phyloP scores from a whole-genome alignment of 2,888 invertebrate genomes.

The Hirtodrosophila histrioides region DNA sequence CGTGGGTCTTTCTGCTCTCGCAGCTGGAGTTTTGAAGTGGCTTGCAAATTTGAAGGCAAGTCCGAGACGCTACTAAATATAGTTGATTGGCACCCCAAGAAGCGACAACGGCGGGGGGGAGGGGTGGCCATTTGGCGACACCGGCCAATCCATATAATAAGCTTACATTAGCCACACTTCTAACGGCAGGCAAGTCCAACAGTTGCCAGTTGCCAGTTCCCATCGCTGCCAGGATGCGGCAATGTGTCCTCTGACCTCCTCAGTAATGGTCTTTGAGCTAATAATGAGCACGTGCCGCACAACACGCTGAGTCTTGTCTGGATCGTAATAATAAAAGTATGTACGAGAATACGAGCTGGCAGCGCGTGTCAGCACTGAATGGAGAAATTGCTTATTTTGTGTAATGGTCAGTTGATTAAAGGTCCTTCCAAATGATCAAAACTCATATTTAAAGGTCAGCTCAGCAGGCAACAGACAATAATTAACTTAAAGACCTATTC shows the following conservation, averaged over 20 bases:
- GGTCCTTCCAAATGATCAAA: not conserved
- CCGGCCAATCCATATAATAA: constrained; percentile 10
- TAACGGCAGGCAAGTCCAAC: not conserved
- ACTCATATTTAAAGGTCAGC: not conserved
- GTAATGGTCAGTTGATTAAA: constrained; percentile 37
- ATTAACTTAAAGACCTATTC: too few species aligned
- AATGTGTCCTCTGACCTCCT: not conserved
- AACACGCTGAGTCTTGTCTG: constrained; percentile 11
- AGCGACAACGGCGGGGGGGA: not conserved
- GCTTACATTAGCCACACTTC: constrained; percentile 5
- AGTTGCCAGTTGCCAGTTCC: constrained; percentile 2
- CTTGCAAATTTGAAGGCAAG: constrained; percentile 44
- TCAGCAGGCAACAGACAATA: too few species aligned
- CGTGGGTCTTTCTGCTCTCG: constrained; percentile 19
- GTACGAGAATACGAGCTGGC: constrained; percentile 13
- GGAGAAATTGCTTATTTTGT: constrained; percentile 12
- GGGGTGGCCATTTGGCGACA: constrained; percentile 20
- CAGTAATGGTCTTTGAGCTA: constrained; percentile 14
- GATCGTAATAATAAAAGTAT: constrained; percentile 5
- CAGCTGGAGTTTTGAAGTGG: constrained; percentile 43
- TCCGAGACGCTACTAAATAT: constrained; percentile 18
- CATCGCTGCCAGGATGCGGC: not conserved
- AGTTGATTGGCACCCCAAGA: constrained; percentile 11
- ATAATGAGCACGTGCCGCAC: constrained; percentile 61
- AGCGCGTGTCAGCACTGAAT: constrained; percentile 25